Conservation (phyloP, 2,797 vertebrate species). For the Euphonia xanthogaster region DNA sequence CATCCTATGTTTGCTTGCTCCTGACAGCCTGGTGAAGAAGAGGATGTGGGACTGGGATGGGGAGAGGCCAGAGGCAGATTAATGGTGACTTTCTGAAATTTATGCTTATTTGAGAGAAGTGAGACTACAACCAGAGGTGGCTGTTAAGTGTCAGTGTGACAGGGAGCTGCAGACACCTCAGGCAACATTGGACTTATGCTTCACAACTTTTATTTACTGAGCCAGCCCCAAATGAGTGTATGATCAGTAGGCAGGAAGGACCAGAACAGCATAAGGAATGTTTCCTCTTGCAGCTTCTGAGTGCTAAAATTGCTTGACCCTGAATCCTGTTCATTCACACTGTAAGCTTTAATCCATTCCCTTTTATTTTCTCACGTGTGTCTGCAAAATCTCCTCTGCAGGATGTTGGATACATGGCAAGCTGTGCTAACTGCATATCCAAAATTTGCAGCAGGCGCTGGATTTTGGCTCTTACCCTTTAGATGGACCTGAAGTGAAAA, state of each 20-base stretch:
- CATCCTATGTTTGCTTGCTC: neutral
- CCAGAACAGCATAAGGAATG: neutral
- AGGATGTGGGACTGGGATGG: neutral
- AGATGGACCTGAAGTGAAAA: neutral
- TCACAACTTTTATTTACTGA: neutral
- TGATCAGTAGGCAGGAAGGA: neutral
- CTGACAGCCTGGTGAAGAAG: neutral
- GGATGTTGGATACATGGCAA: neutral
- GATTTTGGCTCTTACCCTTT: neutral
- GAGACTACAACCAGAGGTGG: neutral
- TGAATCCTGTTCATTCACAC: neutral
- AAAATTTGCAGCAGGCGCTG: neutral
- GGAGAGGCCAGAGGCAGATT: neutral
- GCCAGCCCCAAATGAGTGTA: neutral
- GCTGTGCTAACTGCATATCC: neutral
- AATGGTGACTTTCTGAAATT: neutral
- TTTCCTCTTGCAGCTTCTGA: neutral
- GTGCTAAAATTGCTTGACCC: neutral
- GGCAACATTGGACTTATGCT: neutral
- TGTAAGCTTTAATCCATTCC: neutral
- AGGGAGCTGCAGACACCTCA: neutral
- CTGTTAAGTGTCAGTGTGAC: neutral
- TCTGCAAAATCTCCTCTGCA: neutral
- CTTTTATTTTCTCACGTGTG: neutral
- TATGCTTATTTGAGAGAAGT: neutral